Base-by-base conservation (phyloP, 2,113 vertebrate genomes). In the Galeopterus variegatus region DNA sequence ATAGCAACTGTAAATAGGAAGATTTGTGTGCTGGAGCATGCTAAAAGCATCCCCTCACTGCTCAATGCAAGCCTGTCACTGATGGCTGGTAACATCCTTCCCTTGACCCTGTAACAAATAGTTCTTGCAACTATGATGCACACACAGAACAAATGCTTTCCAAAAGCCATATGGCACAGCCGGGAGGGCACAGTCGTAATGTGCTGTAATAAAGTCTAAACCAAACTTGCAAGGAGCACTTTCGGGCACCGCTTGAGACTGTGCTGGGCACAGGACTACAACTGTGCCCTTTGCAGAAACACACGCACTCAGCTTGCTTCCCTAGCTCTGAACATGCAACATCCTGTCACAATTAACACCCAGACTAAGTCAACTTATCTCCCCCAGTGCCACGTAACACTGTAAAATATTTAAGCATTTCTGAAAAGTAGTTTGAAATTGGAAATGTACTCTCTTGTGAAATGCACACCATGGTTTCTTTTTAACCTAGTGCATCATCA, bases 1-100 rank as follows among this genome's bases (percentile, higher is more conserved):
- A 98, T 76, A 98, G 97, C 98, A 98, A 97, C 98, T 99, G 98
- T 91, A 97, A 98, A 94, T 19, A 86, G 17, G 73, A n/a, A 96
- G 95, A 73, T 86, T 26, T 15, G 41, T 84, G 92, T 87, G 77
- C 72, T 12, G 79, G 48, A 62, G 36, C 96, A 95, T 93, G 94
- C 95, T 60, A 33, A 88, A 33, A 70, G 56, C 54, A 36, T 41
- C 24, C 79, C 92, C 70, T 97, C 93, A 10, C 88, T 72, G 19
- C 33, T 72, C 0, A 8, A 45, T n/a, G 7, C 24, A 13, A 95
- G 88, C 50, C 75, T 41, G 82, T 92, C 95, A 41, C 81, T 64
- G 93, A 85, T 52, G 60, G 82, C 79, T 8, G 5, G 33, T 23
- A 33, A 75, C 50, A 82, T 23, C 17, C 50, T 82, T 75, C 72